Evolutionary conservation across 2,888 invertebrate species (phyloP).

Genomic region (Orthosia incerta): DNA sequence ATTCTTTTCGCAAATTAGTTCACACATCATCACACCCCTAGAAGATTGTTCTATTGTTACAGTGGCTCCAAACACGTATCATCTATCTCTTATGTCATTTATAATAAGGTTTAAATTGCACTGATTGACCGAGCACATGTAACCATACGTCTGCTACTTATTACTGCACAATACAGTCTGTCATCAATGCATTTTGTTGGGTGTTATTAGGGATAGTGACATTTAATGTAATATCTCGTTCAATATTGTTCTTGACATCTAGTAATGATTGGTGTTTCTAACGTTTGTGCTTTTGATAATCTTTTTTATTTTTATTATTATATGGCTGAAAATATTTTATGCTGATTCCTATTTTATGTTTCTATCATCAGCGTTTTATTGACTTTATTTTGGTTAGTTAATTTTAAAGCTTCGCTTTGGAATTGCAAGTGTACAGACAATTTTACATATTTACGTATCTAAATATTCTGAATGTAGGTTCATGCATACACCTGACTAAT

Average conservation of each 20-base stretch:
- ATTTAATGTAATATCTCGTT: constrained; percentile 1
- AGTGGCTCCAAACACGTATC: not conserved
- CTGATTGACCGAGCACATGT: not conserved
- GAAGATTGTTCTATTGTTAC: constrained; percentile 55
- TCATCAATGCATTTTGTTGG: constrained; percentile 41
- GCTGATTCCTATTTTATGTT: not conserved
- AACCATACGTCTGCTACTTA: constrained; percentile 46
- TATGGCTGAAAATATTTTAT: too few relatives aligned
- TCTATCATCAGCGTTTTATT: not conserved
- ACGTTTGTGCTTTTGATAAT: not conserved
- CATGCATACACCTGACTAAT: not conserved
- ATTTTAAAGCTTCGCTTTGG: not conserved
- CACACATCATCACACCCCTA: constrained; percentile 40
- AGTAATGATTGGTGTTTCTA: not conserved
- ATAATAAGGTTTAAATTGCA: constrained; percentile 7
- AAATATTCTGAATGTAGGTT: too few relatives aligned
- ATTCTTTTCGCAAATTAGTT: constrained; percentile 24
- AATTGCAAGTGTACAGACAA: too few relatives aligned
- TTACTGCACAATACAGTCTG: constrained; percentile 53
- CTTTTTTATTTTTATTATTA: not conserved
- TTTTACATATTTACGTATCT: too few relatives aligned
- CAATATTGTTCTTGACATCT: constrained; percentile 18
- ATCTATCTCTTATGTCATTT: not conserved
- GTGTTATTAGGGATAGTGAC: constrained; percentile 20
- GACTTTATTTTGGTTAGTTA: not conserved